A percentile compares a stretch with the other conserved stretches of the same genome.
These are phyloP conservation scores for Dasypolia templi DNA, from an alignment of 2,888 invertebrate species.

Conservation along the genomic window DNA sequence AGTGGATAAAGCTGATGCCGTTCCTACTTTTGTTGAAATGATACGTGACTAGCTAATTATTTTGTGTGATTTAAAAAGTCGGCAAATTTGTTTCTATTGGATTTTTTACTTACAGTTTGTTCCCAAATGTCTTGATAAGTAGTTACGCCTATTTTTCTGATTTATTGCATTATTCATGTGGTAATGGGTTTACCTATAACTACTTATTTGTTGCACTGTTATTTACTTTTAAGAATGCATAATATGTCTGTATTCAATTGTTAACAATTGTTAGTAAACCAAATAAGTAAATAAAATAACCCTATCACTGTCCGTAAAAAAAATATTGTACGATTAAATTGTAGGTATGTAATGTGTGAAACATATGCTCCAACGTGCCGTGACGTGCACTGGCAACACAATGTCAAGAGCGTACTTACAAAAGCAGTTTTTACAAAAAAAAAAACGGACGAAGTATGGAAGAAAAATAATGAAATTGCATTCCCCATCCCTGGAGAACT, in stretches of 20 bases:
- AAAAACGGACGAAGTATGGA: not conserved
- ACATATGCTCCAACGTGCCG: too few species aligned
- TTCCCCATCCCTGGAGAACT: slow-evolving; percentile 14
- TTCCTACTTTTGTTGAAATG: not conserved
- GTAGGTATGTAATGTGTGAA: too few species aligned
- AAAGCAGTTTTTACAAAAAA: not conserved
- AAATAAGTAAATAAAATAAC: too few species aligned
- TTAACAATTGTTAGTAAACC: too few species aligned
- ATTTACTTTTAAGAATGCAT: too few species aligned
- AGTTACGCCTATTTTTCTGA: not conserved
- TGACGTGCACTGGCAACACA: not conserved
- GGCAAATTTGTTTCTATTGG: not conserved
- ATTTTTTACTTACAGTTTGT: not conserved
- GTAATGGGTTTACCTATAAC: too few species aligned
- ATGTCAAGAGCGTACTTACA: not conserved
- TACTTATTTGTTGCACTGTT: too few species aligned
- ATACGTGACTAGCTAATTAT: not conserved
- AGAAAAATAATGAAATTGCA: slow-evolving; percentile 32
- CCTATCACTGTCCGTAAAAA: too few species aligned
- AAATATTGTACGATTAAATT: too few species aligned
- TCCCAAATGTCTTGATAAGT: not conserved
- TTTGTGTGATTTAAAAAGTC: not conserved
- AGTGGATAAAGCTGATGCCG: not conserved
- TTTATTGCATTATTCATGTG: not conserved
- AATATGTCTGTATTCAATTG: too few species aligned